Base-by-base conservation (phyloP, 2,113 vertebrate genomes). In the Prionailurus viverrinus region DNA sequence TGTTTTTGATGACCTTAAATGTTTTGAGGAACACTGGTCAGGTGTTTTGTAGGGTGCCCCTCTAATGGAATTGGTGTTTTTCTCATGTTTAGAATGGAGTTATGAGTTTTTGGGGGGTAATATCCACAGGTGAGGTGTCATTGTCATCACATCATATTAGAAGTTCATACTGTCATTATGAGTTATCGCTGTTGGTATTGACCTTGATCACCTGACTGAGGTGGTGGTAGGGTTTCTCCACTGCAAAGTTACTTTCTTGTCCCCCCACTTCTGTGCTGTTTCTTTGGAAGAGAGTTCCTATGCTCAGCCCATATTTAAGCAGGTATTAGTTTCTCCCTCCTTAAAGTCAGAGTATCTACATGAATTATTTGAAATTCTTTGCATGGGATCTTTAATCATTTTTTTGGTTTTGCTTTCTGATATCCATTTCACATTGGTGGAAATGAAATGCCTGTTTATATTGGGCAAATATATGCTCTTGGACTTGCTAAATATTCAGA, bases 281-380 rank as follows among this genome's bases (percentile, higher is more conserved):
- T 74, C 55, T 83, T 84, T 68, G 76, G 27, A 51, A 80, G 23
- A 19, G 81, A 89, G 63, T 55, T 6, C 18, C 8, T 29, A 23
- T 7, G 1, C n/a, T 21, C 10, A 31, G 8, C 39, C 5, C 18
- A 33, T 1, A 69, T 1, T 18, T 71, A 18, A 73, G 33, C 39
- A 8, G 33, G 12, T 5, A 0, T 51, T 51, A 8, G 1, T 15
- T 1, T 51, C 7, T 27, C 61, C 19, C 15, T 63, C 39, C 5
- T 48, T 39, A 19, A 96, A 18, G n/a, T 3, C 9, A 45, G 36
- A 82, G 2, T 45, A 25, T 91, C 27, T 85, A 7, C 1, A 33
- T 36, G 66, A 55, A 83, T 91, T 94, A 27, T 29, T 78, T 91
- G 69, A 19, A 87, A 84, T 95, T 81, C 21, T 73, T 73, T 86